Conservation (phyloP, 2,797 vertebrate genomes). For the Carapus acus region DNA sequence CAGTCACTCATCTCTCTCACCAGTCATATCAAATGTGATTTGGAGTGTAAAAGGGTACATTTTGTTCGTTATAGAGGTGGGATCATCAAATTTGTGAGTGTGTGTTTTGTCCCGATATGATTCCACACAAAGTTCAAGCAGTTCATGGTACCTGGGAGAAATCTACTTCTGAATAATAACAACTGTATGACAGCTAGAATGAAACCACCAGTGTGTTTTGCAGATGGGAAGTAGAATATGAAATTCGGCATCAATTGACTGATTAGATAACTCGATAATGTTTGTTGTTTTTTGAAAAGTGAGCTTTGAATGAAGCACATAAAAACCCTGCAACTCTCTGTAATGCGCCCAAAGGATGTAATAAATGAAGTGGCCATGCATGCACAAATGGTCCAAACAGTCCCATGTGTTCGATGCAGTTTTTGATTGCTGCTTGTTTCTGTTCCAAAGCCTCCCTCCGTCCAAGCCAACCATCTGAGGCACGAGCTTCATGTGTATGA, state of each 20-base stretch:
- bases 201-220: neutral
- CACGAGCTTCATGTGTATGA: slow-evolving; percentile 42
- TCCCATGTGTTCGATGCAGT: slow-evolving; percentile 12
- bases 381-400: slow-evolving; percentile 18
- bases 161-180: too few relatives aligned
- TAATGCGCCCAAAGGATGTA: neutral
- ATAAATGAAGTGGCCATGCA: neutral
- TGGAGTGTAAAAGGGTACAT: slow-evolving; percentile 6
- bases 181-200: neutral
- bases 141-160: too few relatives aligned
- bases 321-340: neutral
- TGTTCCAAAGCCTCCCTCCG: slow-evolving; percentile 53
- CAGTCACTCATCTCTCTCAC: slow-evolving; percentile 13
- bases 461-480: slow-evolving; percentile 34
- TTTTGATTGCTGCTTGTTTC: slow-evolving; percentile 45
- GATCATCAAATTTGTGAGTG: slow-evolving; percentile 7
- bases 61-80: neutral
- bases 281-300: too few relatives aligned
- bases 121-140: neutral
- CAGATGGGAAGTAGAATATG: slow-evolving; percentile 16
- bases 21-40: slow-evolving; percentile 10
- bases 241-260: slow-evolving; percentile 18
- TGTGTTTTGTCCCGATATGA: slow-evolving; percentile 12
- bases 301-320: neutral
- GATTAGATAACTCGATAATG: neutral